Conservation (phyloP, 92 coral and sea anemone genomes). For the Galaxea fascicularis region DNA sequence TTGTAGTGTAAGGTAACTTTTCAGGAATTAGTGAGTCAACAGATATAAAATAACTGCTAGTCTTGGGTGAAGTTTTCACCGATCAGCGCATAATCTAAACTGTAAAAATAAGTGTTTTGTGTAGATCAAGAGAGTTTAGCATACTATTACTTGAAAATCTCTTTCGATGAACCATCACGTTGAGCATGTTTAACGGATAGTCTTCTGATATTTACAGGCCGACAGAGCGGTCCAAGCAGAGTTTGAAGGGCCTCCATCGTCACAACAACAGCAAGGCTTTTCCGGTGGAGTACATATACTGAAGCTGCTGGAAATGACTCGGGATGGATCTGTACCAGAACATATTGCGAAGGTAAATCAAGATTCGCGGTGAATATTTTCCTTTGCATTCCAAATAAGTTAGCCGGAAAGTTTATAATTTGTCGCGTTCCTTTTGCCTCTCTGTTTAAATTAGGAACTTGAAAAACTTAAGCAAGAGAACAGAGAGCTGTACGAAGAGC, state of each 20-base stretch:
- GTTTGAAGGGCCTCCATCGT: slow-evolving; percentile 2
- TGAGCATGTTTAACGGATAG: neutral
- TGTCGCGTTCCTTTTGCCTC: neutral
- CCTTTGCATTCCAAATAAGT: neutral
- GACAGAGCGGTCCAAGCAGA: slow-evolving; percentile 28
- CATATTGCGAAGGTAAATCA: slow-evolving; percentile 75
- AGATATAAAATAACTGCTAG: too few relatives aligned
- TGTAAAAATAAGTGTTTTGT: too few relatives aligned
- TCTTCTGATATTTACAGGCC: slow-evolving; percentile 9
- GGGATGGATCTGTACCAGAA: slow-evolving; percentile 83
- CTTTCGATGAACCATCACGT: neutral
- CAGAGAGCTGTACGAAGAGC: slow-evolving; percentile 77
- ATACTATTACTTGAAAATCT: too few relatives aligned
- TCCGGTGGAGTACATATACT: slow-evolving; percentile 52
- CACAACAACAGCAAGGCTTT: neutral
- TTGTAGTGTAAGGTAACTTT: too few relatives aligned
- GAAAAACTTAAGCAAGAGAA: slow-evolving; percentile 83
- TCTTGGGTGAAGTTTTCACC: too few relatives aligned
- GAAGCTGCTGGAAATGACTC: slow-evolving; percentile 64
- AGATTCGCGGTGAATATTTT: neutral
- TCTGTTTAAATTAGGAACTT: slow-evolving; percentile 68
- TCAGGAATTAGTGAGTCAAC: too few relatives aligned
- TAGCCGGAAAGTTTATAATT: too few relatives aligned
- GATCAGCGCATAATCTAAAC: too few relatives aligned
- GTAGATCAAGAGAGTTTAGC: too few relatives aligned